Evolutionary conservation across 2,888 invertebrate genomes (phyloP).

Genomic region (Coenonympha glycerion): DNA sequence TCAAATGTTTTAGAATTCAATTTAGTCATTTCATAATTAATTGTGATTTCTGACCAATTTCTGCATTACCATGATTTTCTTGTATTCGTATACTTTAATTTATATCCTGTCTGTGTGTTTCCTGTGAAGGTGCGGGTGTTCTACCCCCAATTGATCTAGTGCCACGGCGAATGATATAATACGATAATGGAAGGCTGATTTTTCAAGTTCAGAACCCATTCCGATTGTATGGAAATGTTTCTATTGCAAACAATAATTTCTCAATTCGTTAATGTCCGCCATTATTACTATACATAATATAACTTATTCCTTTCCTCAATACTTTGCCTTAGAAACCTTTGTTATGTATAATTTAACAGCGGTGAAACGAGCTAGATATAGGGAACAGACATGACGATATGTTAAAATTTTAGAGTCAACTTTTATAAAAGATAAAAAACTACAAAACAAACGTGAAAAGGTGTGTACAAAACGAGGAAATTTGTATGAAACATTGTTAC

Average conservation of each 20-base stretch:
- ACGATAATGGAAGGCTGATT: constrained; percentile 60
- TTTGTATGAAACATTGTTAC: constrained; percentile 77
- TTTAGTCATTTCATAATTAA: no score
- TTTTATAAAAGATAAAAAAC: constrained; percentile 71
- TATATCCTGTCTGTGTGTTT: constrained; percentile 1
- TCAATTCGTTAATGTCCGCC: constrained; percentile 52
- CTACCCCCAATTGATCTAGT: constrained; percentile 30
- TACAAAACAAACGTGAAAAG: constrained; percentile 70
- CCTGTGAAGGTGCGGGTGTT: not conserved
- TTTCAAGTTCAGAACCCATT: constrained; percentile 60
- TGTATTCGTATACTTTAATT: not conserved
- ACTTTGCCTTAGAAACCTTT: constrained; percentile 65
- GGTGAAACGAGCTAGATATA: constrained; percentile 73
- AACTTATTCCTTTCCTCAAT: constrained; percentile 54
- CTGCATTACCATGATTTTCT: no score
- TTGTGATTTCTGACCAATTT: no score
- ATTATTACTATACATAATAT: constrained; percentile 49
- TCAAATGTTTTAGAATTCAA: no score
- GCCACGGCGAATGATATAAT: constrained; percentile 52
- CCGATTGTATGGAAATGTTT: constrained; percentile 59
- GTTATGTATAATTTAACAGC: constrained; percentile 63
- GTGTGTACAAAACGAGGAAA: constrained; percentile 76
- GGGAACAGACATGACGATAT: constrained; percentile 75
- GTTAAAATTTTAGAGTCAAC: constrained; percentile 75
- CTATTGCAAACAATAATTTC: constrained; percentile 62